phyloP scores from a whole-genome alignment of 2,113 vertebrate species.

The Quiscalus mexicanus region DNA sequence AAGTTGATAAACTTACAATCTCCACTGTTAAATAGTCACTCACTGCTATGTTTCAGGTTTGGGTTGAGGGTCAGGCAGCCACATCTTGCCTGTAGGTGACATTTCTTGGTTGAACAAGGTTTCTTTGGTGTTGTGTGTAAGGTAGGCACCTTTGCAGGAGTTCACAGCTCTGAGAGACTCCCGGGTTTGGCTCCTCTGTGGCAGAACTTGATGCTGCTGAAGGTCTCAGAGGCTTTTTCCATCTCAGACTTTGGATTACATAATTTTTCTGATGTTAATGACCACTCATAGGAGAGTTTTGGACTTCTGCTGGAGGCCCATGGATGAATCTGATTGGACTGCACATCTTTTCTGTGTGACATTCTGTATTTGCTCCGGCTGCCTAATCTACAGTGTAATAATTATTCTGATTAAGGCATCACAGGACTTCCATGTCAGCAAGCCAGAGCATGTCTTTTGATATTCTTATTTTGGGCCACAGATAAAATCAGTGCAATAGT shows the following conservation, averaged over 20 bases:
- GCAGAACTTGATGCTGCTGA: neutral
- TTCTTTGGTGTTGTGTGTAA: neutral
- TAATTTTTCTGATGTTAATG: neutral
- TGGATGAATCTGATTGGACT: neutral
- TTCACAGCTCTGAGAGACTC: neutral
- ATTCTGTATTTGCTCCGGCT: neutral
- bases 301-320: accelerated
- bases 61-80: neutral
- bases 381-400: neutral
- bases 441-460: neutral
- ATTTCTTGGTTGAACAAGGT: neutral
- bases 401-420: neutral
- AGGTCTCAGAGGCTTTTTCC: neutral
- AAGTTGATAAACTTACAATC: neutral
- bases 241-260: neutral
- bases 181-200: neutral
- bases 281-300: neutral
- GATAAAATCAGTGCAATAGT: neutral
- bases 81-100: neutral
- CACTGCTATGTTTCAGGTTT: neutral
- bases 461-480: neutral
- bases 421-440: neutral
- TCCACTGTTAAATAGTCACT: neutral
- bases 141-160: neutral
- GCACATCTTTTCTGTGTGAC: neutral